Evolutionary conservation across 2,888 invertebrate genomes (phyloP), one percentile per base, ranked within the genome.

Genomic region (Philereme vetulata): DNA sequence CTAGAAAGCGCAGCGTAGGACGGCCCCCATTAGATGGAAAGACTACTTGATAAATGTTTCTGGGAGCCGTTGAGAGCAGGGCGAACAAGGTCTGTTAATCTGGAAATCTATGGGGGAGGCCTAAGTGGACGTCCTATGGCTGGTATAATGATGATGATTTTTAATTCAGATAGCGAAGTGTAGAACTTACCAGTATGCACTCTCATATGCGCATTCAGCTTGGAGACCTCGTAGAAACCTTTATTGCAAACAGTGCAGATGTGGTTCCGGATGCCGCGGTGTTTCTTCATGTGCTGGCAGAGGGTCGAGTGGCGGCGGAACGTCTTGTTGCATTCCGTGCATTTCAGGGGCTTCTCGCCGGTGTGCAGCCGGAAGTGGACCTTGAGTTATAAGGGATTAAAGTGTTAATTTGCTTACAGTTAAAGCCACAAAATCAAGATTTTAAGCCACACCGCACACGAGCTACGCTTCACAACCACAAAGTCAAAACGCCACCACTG

Each of bases 211-310:
- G 93, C 92, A 53, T 91, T 93, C 0, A 93, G 77, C 68, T 93
- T 93, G 65, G 93, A 92, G n/a, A 93, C 88, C 68, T 93, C 93
- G 60, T 91, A 93, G 82, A 93, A 93, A 0, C 84, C 92, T 66
- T 93, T 93, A 60, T 71, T 83, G 75, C 93, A 92, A 1, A 91
- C 76, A 21, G 54, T 79, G 74, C 93, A 93, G 50, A 92, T 82
- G 74, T 93, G 93, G 77, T 92, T 93, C 49, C 92, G 71, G 42
- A 93, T 92, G 60, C 93, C 93, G 65, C 86, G 84, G 74, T 93
- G 92, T 65, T 93, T 93, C 81, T 93, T 93, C 89, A 92, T 90
- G 72, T 93, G 93, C 67, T 92, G 92, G 75, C 93, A 93, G 9
- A 93, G 79, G 2, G 93, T 93, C 9, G 93, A 93, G 77, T 93